Evolutionary conservation across 2,113 vertebrate species (phyloP).

Genomic region (Atlantisia rogersi): DNA sequence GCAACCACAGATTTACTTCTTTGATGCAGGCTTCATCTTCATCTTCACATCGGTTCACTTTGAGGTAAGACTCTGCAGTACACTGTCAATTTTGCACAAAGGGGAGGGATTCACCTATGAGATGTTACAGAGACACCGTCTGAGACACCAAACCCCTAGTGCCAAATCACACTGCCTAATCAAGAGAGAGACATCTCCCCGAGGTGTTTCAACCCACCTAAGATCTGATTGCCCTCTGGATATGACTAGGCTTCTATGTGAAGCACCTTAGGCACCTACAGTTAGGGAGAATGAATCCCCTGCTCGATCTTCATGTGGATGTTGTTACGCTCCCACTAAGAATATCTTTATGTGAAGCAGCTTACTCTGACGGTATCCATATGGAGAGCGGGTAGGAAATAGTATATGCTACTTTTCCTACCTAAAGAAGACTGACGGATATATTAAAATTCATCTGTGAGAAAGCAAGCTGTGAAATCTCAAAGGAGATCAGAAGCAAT

Average conservation of each 20-base stretch:
- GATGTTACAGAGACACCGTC: neutral
- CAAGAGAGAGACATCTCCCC: conserved; percentile 4
- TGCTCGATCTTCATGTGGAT: neutral
- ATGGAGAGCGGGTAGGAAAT: conserved; percentile 51
- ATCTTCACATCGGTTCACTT: neutral
- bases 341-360: conserved; percentile 57
- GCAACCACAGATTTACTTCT: conserved; percentile 10
- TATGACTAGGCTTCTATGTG: neutral
- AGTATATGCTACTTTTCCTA: conserved; percentile 47
- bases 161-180: neutral
- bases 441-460: conserved; percentile 53
- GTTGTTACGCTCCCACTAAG: conserved; percentile 21
- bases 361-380: conserved; percentile 48
- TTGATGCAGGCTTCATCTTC: neutral
- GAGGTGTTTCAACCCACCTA: neutral
- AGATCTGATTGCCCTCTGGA: conserved; percentile 44
- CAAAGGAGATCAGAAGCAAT: neutral
- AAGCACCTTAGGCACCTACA: conserved; percentile 31
- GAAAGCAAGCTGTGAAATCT: conserved; percentile 41
- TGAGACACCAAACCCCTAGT: neutral
- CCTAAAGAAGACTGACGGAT: conserved; percentile 23
- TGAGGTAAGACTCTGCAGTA: neutral
- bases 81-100: neutral
- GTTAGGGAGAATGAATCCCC: neutral
- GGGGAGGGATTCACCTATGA: neutral